Percentiles rank a stretch among this genome's conserved stretches.
Conservation (phyloP, 2,888 invertebrate species). For the Drosophila mercatorum region DNA sequence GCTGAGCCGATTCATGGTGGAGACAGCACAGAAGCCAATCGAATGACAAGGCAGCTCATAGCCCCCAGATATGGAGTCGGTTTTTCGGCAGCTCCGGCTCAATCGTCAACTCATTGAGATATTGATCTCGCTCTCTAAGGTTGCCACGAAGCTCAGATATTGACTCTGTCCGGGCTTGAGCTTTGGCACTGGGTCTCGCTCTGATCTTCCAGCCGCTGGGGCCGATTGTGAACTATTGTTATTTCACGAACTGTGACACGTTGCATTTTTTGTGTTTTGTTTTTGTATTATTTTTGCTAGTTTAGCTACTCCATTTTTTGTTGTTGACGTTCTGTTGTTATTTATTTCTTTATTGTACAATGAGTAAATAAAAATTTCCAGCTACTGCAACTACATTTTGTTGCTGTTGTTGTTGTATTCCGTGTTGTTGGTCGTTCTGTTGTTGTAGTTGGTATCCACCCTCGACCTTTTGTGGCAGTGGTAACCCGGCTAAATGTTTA, state of each 20-base stretch:
- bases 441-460: slow-evolving; percentile 63
- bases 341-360: slow-evolving; percentile 79
- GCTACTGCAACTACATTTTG: slow-evolving; percentile 68
- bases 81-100: slow-evolving; percentile 71
- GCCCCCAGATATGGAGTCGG: slow-evolving; percentile 38
- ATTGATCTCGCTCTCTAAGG: slow-evolving; percentile 56
- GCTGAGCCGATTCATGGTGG: background rate
- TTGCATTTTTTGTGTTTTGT: slow-evolving; percentile 39
- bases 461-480: slow-evolving; percentile 79
- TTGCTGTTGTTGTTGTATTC: slow-evolving; percentile 22
- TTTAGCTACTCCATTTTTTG: slow-evolving; percentile 52
- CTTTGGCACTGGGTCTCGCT: slow-evolving; percentile 27
- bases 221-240: slow-evolving; percentile 79
- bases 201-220: slow-evolving; percentile 73
- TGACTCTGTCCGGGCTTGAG: slow-evolving; percentile 12
- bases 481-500: slow-evolving; percentile 74
- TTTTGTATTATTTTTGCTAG: background rate
- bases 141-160: slow-evolving; percentile 5
- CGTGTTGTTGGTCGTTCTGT: background rate
- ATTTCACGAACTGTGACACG: slow-evolving; percentile 81
- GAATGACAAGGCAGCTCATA: slow-evolving; percentile 68
- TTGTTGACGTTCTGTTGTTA: slow-evolving; percentile 55
- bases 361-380: slow-evolving; percentile 75
- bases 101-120: slow-evolving; percentile 80
- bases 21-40: slow-evolving; percentile 67